Evolutionary conservation across 2,113 vertebrate species (phyloP).

Genomic region (Sylvietta virens): DNA sequence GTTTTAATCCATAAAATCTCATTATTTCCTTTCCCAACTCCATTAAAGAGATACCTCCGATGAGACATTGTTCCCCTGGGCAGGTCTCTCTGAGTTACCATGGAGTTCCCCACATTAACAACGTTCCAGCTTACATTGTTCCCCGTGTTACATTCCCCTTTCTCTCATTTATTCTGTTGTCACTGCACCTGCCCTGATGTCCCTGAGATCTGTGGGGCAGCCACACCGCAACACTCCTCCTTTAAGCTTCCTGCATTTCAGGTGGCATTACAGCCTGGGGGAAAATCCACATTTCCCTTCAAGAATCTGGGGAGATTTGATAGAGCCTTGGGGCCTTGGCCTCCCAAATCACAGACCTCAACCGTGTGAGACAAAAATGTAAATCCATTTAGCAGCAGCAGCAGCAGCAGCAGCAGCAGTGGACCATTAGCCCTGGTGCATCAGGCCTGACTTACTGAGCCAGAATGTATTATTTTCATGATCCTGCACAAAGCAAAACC

Average conservation of each 20-base stretch:
- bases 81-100: neutral
- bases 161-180: neutral
- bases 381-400: conserved; percentile 6
- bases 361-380: neutral
- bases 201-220: neutral
- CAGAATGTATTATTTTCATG: conserved; percentile 48
- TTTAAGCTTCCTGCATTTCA: neutral
- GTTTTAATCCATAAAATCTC: conserved; percentile 22
- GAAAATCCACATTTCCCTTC: neutral
- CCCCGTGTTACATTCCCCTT: neutral
- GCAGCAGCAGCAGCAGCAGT: conserved; percentile 14
- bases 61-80: neutral
- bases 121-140: neutral
- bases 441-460: conserved; percentile 23
- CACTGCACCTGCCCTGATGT: neutral
- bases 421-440: conserved; percentile 5
- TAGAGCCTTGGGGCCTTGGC: neutral
- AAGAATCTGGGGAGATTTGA: neutral
- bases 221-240: neutral
- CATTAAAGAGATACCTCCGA: neutral
- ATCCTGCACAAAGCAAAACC: conserved; percentile 49
- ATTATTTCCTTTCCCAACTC: neutral
- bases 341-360: neutral
- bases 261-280: neutral
- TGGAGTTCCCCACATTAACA: neutral